phyloP scores from a whole-genome alignment of 23 tunicate species.

The Pegea sp. region DNA sequence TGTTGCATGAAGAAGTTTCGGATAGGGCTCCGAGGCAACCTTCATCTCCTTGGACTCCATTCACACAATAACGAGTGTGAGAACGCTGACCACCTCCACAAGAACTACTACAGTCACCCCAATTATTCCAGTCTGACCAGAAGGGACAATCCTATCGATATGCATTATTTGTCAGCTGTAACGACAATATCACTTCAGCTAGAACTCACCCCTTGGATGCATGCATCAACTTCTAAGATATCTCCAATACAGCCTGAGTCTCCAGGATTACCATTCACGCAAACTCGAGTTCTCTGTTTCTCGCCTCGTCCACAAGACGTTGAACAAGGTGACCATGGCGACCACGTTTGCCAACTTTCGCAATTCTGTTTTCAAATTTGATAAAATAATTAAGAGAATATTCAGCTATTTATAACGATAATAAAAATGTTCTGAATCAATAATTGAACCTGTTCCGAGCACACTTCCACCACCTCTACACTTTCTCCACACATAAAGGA shows the following conservation, averaged over 20 bases:
- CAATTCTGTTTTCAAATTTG: conserved; percentile 12
- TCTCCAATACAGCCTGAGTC: conserved; percentile 45
- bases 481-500: conserved; percentile 12
- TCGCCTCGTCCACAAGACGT: conserved; percentile 42
- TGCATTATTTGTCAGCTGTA: no score
- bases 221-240: conserved; percentile 5
- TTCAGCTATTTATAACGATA: background rate
- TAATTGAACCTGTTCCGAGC: conserved; percentile 12
- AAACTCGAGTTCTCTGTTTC: conserved; percentile 9
- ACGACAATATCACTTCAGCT: no score
- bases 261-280: conserved; percentile 54
- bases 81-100: conserved; percentile 40
- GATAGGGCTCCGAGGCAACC: conserved; percentile 40
- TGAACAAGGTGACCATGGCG: conserved; percentile 30
- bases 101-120: conserved; percentile 37
- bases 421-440: background rate
- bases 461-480: conserved; percentile 1
- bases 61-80: conserved; percentile 35
- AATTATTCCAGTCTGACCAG: conserved; percentile 49
- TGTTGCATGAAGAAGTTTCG: conserved; percentile 11
- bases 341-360: conserved; percentile 28
- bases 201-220: conserved; percentile 18
- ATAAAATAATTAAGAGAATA: background rate
- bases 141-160: conserved; percentile 34
- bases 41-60: conserved; percentile 32